Evolutionary conservation across 2,113 vertebrate species (phyloP).

Genomic region (Pantherophis guttatus): DNA sequence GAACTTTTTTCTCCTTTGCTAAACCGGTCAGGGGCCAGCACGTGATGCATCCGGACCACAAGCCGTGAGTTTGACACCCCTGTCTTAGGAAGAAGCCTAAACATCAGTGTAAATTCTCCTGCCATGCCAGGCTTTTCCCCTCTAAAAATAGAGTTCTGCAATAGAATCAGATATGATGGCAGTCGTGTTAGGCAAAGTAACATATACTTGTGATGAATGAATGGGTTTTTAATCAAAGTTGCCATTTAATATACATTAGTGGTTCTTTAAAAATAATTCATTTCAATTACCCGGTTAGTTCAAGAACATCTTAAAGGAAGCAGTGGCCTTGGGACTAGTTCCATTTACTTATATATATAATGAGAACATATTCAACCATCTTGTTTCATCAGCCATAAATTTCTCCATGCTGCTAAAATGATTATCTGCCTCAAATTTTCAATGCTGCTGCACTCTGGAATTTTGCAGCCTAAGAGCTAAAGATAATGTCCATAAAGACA

Average conservation of each 20-base stretch:
- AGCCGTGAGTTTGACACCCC: no score
- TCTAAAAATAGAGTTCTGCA: not conserved
- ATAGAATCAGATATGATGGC: not conserved
- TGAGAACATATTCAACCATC: not conserved
- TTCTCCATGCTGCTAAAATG: not conserved
- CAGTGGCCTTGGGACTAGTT: not conserved
- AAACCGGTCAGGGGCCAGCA: no score
- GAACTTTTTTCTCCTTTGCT: no score
- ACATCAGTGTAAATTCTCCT: not conserved
- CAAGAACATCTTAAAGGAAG: not conserved
- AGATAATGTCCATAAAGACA: not conserved
- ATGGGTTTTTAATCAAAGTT: not conserved
- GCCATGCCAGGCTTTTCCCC: not conserved
- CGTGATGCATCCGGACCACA: no score
- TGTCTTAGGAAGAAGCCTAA: not conserved
- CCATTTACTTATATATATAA: not conserved
- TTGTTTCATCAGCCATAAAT: not conserved
- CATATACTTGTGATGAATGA: not conserved
- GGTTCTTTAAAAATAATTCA: not conserved
- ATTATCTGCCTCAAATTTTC: not conserved
- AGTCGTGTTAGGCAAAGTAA: not conserved
- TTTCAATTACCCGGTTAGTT: not conserved
- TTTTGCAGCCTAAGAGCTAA: not conserved
- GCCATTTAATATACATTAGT: not conserved
- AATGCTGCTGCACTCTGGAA: not conserved